Evolutionary conservation across 2,113 vertebrate species (phyloP).

Genomic region (Psephotus haematonotus): DNA sequence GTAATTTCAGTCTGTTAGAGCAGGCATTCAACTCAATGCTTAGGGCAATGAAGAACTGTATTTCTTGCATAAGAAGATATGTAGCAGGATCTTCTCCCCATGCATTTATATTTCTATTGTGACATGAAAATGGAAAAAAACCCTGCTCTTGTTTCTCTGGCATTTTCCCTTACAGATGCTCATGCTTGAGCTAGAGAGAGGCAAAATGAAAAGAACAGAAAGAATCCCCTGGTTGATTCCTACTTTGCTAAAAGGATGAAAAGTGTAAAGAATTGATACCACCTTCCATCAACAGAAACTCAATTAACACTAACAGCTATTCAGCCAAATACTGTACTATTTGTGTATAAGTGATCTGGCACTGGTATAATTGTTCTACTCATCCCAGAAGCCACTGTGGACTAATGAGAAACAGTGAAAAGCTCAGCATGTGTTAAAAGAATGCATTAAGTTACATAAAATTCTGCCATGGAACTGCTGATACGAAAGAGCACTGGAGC

Average conservation of each 20-base stretch:
- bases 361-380: not conserved
- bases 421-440: not conserved
- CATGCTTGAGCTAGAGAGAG: not conserved
- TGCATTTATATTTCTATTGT: not conserved
- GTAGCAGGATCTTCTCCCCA: not conserved
- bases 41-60: not conserved
- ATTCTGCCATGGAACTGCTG: not conserved
- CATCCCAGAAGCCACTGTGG: not conserved
- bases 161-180: not conserved
- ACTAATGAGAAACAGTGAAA: not conserved
- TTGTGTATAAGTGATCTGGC: not conserved
- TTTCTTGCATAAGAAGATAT: not conserved
- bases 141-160: not conserved
- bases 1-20: not conserved
- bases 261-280: not conserved
- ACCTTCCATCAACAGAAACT: not conserved
- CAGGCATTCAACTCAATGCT: not conserved
- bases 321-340: not conserved
- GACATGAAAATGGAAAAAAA: not conserved
- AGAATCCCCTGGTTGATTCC: not conserved
- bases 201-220: not conserved
- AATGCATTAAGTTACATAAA: not conserved
- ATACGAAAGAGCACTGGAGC: not conserved
- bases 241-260: not conserved
- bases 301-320: not conserved